Percentiles rank a stretch among this genome's conserved stretches.
These are phyloP conservation scores for Gymnogyps californianus DNA, from an alignment of 2,113 vertebrate species.

Conservation along the genomic window DNA sequence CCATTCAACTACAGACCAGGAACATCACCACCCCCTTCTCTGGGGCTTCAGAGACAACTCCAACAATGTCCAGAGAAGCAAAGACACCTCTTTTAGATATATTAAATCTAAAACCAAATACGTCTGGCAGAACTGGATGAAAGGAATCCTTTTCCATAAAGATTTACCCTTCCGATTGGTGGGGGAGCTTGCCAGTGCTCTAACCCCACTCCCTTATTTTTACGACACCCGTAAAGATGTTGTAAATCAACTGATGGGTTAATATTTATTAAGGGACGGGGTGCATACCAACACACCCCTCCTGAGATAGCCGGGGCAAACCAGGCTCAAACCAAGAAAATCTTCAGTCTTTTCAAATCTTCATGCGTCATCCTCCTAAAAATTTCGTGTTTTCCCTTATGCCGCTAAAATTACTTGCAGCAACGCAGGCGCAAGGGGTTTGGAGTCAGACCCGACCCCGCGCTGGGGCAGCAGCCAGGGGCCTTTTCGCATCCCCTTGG, in stretches of 20 bases:
- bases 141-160: neutral
- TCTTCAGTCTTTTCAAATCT: neutral
- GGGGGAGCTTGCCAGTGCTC: neutral
- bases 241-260: neutral
- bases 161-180: neutral
- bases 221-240: neutral
- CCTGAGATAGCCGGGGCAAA: neutral
- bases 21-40: neutral
- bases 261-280: neutral
- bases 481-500: neutral
- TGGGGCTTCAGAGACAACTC: neutral
- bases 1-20: neutral
- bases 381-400: neutral
- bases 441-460: neutral
- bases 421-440: fast-evolving
- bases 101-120: neutral
- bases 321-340: neutral
- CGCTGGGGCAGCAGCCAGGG: neutral
- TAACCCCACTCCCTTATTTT: neutral
- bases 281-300: neutral
- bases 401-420: neutral
- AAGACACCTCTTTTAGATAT: neutral
- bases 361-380: neutral
- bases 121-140: neutral
- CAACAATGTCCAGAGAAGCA: neutral